phyloP scores from a whole-genome alignment of 2,888 invertebrate species.

The Aradus depressus region DNA sequence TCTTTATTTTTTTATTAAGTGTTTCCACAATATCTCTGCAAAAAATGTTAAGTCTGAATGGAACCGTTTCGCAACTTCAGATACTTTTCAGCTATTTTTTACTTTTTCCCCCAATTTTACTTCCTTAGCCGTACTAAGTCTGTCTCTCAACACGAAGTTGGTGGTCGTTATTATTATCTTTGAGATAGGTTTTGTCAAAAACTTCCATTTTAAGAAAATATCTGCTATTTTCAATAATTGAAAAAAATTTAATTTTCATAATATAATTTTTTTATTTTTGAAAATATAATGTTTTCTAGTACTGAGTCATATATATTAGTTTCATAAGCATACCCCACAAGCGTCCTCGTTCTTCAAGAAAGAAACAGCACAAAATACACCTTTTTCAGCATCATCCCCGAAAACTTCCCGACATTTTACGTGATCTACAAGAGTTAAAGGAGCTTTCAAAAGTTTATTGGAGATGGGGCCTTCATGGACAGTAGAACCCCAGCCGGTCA shows the following conservation, averaged over 20 bases:
- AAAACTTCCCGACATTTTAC: slow-evolving; percentile 3
- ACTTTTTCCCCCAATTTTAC: too few relatives aligned
- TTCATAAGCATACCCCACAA: neutral
- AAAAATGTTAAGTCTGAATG: too few relatives aligned
- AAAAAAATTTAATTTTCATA: neutral
- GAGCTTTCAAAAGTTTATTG: neutral
- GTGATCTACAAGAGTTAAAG: neutral
- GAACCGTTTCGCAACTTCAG: too few relatives aligned
- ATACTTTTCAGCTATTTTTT: too few relatives aligned
- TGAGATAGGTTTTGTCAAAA: too few relatives aligned
- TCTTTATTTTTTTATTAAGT: too few relatives aligned
- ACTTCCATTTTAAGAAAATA: too few relatives aligned
- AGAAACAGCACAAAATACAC: slow-evolving; percentile 7
- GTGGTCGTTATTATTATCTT: too few relatives aligned
- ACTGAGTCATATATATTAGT: neutral
- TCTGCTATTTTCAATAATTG: too few relatives aligned
- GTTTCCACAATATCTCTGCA: too few relatives aligned
- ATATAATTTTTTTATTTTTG: neutral
- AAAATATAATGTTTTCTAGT: neutral
- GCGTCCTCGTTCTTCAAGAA: slow-evolving; percentile 1
- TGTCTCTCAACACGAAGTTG: too few relatives aligned
- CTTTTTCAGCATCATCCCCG: slow-evolving; percentile 9
- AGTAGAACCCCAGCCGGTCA: slow-evolving; percentile 15
- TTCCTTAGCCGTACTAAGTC: too few relatives aligned
- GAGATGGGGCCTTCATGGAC: neutral